Percentiles rank a stretch among this genome's conserved stretches.
Conservation (phyloP, 2,113 vertebrate species). For the Cyphomyrus plagiostoma region DNA sequence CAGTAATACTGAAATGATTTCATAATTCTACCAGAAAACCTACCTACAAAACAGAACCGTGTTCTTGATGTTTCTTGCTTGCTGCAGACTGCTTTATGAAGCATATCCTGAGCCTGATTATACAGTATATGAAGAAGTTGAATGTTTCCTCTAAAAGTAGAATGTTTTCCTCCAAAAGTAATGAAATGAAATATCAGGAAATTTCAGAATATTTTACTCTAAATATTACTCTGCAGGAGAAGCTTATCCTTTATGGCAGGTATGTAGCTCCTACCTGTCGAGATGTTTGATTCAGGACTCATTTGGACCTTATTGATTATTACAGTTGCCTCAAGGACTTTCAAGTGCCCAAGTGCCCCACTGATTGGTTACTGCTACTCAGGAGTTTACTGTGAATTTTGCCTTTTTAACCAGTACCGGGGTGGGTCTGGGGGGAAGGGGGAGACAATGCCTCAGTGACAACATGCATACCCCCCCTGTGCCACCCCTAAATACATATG, state of each 20-base stretch:
- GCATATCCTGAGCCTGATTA: background rate
- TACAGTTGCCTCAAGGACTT: background rate
- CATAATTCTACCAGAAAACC: background rate
- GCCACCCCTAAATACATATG: too few species aligned
- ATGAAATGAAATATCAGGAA: background rate
- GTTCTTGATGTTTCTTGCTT: background rate
- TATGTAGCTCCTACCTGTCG: background rate
- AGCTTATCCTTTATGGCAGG: background rate
- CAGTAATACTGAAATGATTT: background rate
- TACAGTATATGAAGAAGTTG: background rate
- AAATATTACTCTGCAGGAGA: background rate
- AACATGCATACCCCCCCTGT: too few species aligned
- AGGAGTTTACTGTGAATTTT: background rate
- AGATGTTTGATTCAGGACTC: background rate
- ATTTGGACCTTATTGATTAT: background rate
- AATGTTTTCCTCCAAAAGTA: background rate
- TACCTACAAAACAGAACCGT: background rate
- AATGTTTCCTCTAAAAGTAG: background rate
- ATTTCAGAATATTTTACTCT: background rate
- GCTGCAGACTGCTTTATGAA: background rate
- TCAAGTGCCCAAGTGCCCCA: background rate
- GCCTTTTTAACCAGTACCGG: background rate
- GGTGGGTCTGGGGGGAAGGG: too few species aligned
- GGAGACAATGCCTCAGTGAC: too few species aligned
- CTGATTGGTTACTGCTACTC: background rate